Evolutionary conservation across 2,888 invertebrate species (phyloP).

Genomic region (Dolichopus griseipennis): DNA sequence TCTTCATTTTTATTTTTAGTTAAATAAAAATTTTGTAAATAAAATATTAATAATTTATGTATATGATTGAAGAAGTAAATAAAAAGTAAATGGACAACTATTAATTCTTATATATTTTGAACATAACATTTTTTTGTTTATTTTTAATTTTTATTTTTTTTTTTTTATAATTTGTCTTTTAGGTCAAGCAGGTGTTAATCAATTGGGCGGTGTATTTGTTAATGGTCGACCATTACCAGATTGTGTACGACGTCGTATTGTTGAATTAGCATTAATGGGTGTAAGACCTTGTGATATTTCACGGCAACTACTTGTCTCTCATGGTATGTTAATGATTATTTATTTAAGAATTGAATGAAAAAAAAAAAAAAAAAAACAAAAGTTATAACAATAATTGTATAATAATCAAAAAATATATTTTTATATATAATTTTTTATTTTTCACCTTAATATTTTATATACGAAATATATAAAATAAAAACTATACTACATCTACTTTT

Average conservation of each 20-base stretch:
- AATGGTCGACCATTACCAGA: conserved; percentile 96
- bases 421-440: background rate
- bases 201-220: conserved; percentile 93
- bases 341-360: background rate
- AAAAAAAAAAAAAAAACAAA: background rate
- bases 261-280: conserved; percentile 87
- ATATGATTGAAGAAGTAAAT: no score
- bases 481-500: no score
- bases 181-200: conserved; percentile 97
- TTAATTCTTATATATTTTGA: no score
- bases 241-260: conserved; percentile 85
- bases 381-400: background rate
- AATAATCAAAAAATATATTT: conserved; percentile 11
- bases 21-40: no score
- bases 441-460: background rate
- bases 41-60: no score
- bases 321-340: conserved; percentile 47
- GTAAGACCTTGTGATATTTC: conserved; percentile 96
- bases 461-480: no score
- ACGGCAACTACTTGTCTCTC: conserved; percentile 86
- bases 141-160: background rate
- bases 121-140: no score
- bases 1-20: no score
- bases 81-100: no score
- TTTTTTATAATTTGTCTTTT: conserved; percentile 23